Conservation (phyloP, 2,888 invertebrate genomes). For the Thereva nobilitata region DNA sequence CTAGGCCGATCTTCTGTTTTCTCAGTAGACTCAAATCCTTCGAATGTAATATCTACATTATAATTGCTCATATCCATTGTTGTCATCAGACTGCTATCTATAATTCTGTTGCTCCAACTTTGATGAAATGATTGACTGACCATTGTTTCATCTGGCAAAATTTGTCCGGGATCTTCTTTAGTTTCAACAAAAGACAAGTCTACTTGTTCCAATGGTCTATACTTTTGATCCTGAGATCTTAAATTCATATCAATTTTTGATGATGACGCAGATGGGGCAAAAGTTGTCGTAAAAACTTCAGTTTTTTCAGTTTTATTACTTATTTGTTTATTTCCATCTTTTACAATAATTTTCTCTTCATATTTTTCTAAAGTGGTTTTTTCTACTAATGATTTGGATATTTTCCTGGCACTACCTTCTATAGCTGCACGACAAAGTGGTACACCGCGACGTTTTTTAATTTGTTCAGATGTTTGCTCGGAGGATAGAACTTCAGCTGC, state of each 20-base stretch:
- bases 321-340: not conserved
- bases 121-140: constrained; percentile 2
- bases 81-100: constrained; percentile 14
- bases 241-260: not conserved
- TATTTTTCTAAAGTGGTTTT: too few species aligned
- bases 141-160: constrained; percentile 4
- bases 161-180: not conserved
- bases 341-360: too few species aligned
- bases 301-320: not conserved
- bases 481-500: too few species aligned
- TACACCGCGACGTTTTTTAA: too few species aligned
- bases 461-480: too few species aligned
- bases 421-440: too few species aligned
- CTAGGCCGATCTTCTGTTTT: too few species aligned
- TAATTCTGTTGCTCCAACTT: not conserved
- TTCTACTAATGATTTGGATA: too few species aligned
- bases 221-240: too few species aligned
- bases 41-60: constrained; percentile 9
- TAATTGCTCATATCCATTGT: constrained; percentile 23
- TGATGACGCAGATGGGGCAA: not conserved
- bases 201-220: too few species aligned
- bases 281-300: not conserved
- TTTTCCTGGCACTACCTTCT: too few species aligned
- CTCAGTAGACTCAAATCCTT: not conserved
- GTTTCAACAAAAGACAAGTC: too few species aligned